A percentile compares a stretch with the other conserved stretches of the same genome.
These are phyloP conservation scores for Gulo gulo DNA, from an alignment of 2,113 vertebrate species.

Conservation along the genomic window DNA sequence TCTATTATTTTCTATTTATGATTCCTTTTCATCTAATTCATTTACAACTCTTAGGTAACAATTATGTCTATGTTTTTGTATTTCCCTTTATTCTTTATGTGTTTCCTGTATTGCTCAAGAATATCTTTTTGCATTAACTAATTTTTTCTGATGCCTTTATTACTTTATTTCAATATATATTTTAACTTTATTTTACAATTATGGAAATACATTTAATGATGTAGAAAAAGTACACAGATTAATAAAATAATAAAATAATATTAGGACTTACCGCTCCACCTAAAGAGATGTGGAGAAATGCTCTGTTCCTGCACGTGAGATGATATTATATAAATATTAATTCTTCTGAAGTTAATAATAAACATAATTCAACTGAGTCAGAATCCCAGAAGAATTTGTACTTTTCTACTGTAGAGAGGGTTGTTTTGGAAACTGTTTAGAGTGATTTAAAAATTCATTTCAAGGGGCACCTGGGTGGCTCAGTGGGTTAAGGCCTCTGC, in stretches of 20 bases:
- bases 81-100: neutral
- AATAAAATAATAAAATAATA: neutral
- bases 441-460: neutral
- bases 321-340: neutral
- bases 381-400: neutral
- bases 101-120: neutral
- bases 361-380: neutral
- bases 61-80: neutral
- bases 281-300: neutral
- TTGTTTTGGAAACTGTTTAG: neutral
- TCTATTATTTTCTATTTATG: neutral
- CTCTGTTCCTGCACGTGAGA: neutral
- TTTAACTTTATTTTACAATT: neutral
- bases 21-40: neutral
- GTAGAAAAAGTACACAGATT: neutral
- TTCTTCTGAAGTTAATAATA: neutral
- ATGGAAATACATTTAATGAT: neutral
- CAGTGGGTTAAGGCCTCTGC: no score
- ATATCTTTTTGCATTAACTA: neutral
- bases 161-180: slow-evolving; percentile 10
- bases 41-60: neutral
- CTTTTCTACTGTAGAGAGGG: neutral
- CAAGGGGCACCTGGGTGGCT: no score
- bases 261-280: neutral
- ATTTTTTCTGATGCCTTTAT: neutral